phyloP scores from a whole-genome alignment of 2,888 invertebrate genomes.

The Diachrysia chrysitis region DNA sequence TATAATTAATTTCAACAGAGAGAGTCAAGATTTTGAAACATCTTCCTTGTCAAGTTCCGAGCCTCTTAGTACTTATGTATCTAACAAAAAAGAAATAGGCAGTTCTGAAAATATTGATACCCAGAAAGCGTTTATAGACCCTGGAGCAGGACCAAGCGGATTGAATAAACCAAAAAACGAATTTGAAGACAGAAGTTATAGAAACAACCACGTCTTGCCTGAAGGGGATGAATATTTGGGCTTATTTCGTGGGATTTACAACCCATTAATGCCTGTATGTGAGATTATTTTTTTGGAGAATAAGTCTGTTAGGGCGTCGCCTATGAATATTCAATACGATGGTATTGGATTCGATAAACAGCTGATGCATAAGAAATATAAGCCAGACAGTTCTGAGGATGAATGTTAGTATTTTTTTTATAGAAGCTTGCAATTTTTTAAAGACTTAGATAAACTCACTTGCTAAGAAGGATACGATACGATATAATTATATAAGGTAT shows the following conservation, averaged over 20 bases:
- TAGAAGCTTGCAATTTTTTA: background rate
- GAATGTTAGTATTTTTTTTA: constrained; percentile 61
- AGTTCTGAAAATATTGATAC: background rate
- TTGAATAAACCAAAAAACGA: constrained; percentile 22
- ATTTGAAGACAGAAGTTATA: constrained; percentile 42
- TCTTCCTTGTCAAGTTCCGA: constrained; percentile 14
- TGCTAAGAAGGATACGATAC: too few species aligned
- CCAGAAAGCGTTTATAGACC: constrained; percentile 7
- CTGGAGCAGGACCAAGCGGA: constrained; percentile 39
- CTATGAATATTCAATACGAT: constrained; percentile 64
- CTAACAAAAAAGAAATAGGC: background rate
- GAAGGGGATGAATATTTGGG: constrained; percentile 66
- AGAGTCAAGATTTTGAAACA: background rate
- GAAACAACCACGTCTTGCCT: constrained; percentile 66
- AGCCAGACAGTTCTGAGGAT: constrained; percentile 57
- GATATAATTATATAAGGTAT: background rate
- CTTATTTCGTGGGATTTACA: constrained; percentile 67
- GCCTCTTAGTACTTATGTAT: background rate
- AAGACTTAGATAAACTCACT: background rate
- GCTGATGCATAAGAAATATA: constrained; percentile 34
- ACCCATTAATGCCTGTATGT: constrained; percentile 36
- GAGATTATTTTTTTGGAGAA: constrained; percentile 65
- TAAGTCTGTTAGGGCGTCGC: constrained; percentile 63
- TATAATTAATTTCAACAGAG: constrained; percentile 49
- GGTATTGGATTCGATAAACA: constrained; percentile 69